Conservation (phyloP, 2,888 invertebrate genomes). For the Cephus nigrinus region DNA sequence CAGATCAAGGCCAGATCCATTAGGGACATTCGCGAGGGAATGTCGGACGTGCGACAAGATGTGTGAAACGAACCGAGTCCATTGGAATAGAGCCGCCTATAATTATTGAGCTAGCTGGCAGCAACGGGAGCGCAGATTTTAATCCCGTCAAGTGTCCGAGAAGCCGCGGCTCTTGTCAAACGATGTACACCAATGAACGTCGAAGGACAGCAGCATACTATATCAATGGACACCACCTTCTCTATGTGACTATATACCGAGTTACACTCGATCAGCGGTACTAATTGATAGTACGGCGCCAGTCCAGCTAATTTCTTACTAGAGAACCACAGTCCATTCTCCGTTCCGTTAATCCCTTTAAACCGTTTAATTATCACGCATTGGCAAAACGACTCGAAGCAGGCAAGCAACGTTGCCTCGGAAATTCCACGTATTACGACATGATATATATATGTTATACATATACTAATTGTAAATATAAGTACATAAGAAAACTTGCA, state of each 20-base stretch:
- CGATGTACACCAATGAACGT: not conserved
- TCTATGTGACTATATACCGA: too few species aligned
- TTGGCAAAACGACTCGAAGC: not conserved
- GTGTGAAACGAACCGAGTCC: slow-evolving; percentile 12
- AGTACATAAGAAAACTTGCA: not conserved
- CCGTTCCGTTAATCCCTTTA: not conserved
- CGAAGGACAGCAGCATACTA: not conserved
- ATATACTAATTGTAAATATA: too few species aligned
- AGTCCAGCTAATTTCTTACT: not conserved
- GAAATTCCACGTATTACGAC: not conserved
- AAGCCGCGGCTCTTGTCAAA: slow-evolving; percentile 11
- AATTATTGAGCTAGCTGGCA: not conserved
- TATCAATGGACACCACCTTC: not conserved
- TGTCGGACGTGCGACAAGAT: slow-evolving; percentile 8
- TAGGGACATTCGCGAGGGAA: slow-evolving; percentile 13
- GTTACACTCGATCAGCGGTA: not conserved
- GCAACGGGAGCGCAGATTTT: slow-evolving; percentile 10
- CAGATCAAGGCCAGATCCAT: slow-evolving; percentile 21
- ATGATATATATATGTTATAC: not conserved
- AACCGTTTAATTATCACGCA: not conserved
- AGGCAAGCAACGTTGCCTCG: not conserved
- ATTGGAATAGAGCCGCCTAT: not conserved
- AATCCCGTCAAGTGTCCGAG: slow-evolving; percentile 8
- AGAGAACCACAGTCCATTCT: not conserved
- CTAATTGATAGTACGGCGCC: not conserved